Percentiles rank a stretch among this genome's conserved stretches.
Evolutionary conservation across 2,797 vertebrate species (phyloP).

Genomic region (Tolypeutes matacus): DNA sequence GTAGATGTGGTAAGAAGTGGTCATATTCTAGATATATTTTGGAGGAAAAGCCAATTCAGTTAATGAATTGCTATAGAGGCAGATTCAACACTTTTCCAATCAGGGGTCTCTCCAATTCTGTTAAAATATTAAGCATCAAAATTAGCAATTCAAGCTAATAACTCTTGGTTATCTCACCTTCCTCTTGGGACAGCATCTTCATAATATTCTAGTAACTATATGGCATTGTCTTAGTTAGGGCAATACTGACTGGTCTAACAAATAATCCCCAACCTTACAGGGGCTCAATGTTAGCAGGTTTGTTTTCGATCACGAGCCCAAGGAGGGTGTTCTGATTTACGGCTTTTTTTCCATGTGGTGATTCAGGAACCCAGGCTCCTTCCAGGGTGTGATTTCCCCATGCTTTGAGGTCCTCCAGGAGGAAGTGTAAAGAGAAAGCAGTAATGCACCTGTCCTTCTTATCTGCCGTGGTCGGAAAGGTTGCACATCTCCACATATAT

Average conservation of each 20-base stretch:
- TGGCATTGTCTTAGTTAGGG: neutral
- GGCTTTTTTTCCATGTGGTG: neutral
- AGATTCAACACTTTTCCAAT: neutral
- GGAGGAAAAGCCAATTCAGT: neutral
- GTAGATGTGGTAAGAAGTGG: neutral
- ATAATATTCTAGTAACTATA: neutral
- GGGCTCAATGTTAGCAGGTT: neutral
- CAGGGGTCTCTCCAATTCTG: neutral
- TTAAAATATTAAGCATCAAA: neutral
- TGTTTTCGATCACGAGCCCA: neutral
- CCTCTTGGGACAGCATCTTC: neutral
- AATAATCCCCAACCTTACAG: neutral
- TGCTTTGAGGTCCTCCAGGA: neutral
- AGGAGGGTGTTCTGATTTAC: no score
- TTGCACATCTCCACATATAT: neutral
- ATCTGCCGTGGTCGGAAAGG: neutral
- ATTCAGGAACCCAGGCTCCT: neutral
- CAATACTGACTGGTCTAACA: neutral
- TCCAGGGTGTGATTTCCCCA: neutral
- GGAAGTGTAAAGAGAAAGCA: neutral
- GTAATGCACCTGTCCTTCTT: neutral
- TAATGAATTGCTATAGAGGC: neutral
- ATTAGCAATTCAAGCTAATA: neutral
- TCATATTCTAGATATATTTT: neutral
- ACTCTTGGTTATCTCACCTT: neutral